A percentile compares a stretch with the other conserved stretches of the same genome.
Conservation (phyloP, 2,113 vertebrate species). For the Tautogolabrus adspersus region DNA sequence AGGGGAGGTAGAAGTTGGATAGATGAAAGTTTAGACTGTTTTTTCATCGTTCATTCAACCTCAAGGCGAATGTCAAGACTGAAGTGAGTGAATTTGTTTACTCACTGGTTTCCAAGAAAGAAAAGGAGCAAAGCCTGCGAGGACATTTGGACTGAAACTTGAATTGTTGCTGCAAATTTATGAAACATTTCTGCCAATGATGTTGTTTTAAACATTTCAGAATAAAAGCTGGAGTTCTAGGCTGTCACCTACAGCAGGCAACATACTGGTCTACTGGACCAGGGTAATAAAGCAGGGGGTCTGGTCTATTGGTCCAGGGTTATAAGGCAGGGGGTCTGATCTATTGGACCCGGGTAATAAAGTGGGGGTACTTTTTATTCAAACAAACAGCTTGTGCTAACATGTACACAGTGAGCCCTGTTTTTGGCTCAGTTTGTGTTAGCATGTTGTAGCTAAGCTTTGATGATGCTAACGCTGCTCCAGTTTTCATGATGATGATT, state of each 20-base stretch:
- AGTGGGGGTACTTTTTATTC: background rate
- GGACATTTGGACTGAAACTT: background rate
- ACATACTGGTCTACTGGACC: no score
- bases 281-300: no score
- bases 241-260: no score
- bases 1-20: background rate
- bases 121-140: background rate
- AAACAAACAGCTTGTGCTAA: background rate
- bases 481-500: no score
- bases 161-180: background rate
- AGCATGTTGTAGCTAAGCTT: background rate
- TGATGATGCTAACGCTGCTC: background rate
- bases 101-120: background rate
- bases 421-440: no score
- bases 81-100: constrained; percentile 1
- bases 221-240: no score
- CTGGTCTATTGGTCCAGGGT: no score
- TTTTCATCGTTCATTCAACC: background rate
- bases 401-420: background rate
- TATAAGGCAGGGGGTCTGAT: no score
- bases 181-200: background rate
- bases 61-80: background rate
- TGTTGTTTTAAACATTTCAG: no score
- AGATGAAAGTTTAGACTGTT: background rate
- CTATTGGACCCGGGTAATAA: no score